Base-by-base conservation (phyloP, 1,140 invertebrate species). In the Hyles euphorbiae region DNA sequence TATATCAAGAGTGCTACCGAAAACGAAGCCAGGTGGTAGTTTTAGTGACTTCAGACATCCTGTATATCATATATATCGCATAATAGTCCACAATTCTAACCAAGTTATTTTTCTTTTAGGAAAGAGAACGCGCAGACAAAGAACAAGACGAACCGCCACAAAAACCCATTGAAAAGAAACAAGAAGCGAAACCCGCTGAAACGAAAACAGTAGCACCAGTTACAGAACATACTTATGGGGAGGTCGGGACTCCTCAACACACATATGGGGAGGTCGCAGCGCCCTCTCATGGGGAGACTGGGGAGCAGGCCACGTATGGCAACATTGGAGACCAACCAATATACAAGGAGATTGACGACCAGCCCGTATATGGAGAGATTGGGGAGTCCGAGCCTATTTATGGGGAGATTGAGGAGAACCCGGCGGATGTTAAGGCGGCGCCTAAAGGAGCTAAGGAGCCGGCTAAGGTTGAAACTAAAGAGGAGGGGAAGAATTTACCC, bases 71-170 rank as follows among this genome's bases (percentile, higher is more conserved):
- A 22, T 2, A 22, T 22, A 22, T 22, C 22, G 1, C 22, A 22
- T 22, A 2, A 22, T 22, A 2, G 22, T 22, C 22, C 22, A n/a
- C n/a, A n/a, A n/a, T n/a, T n/a, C n/a, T n/a, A n/a, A n/a, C n/a
- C n/a, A n/a, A n/a, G n/a, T n/a, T n/a, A n/a, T n/a, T n/a, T n/a
- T n/a, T 40, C n/a, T 10, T 60, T 46, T 34, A 83, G 80, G 81
- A 83, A 66, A 84, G 81, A 66, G 76, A 81, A 33, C 74, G 80
- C 0, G 11, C 78, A 56, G 68, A 65, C 3, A 76, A 83, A 61
- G 75, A 80, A 58, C 46, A 70, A 48, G 48, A 61, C 5, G 36
- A 2, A 40, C 58, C 63, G 40, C 48, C 71, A 59, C 56, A 53
- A 43, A 48, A 56, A 5, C 36, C 52, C 11, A 43, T 22, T 32